phyloP scores from a whole-genome alignment of 2,113 vertebrate genomes.

The Nothoprocta pentlandii region DNA sequence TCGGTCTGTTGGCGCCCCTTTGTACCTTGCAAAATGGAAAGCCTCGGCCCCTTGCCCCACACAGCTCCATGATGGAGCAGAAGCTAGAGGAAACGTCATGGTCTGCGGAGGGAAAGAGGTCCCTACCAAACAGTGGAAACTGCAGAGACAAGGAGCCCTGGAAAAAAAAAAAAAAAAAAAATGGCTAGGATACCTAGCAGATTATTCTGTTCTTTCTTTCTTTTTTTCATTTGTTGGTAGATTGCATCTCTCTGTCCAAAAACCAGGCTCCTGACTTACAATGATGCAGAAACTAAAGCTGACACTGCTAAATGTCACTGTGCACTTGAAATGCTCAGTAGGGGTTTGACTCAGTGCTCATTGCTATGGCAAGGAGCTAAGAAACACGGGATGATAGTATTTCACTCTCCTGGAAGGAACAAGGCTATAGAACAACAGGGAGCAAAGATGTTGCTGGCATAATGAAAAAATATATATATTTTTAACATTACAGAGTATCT shows the following conservation, averaged over 20 bases:
- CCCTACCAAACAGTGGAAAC: rapidly evolving
- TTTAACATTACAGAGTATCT: not conserved
- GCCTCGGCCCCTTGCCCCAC: not conserved
- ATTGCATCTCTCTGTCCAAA: not conserved
- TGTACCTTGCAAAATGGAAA: not conserved
- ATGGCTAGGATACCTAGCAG: not conserved
- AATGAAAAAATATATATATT: not conserved
- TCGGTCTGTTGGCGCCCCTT: not conserved
- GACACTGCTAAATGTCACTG: not conserved
- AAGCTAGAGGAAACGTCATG: not conserved
- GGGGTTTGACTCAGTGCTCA: not conserved
- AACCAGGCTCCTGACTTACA: not conserved
- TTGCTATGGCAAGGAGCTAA: conserved; percentile 14
- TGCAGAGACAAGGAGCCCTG: rapidly evolving
- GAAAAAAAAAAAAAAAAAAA: not conserved
- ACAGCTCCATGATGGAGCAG: rapidly evolving
- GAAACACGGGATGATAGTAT: not conserved
- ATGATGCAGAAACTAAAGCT: not conserved
- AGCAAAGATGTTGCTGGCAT: conserved; percentile 33
- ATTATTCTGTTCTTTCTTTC: not conserved
- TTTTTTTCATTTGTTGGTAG: not conserved
- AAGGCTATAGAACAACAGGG: conserved; percentile 22
- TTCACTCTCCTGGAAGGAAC: conserved; percentile 57
- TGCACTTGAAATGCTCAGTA: not conserved
- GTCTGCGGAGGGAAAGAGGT: not conserved